Conservation (phyloP, 1,140 invertebrate genomes). For the Tetramorium parvispinum region DNA sequence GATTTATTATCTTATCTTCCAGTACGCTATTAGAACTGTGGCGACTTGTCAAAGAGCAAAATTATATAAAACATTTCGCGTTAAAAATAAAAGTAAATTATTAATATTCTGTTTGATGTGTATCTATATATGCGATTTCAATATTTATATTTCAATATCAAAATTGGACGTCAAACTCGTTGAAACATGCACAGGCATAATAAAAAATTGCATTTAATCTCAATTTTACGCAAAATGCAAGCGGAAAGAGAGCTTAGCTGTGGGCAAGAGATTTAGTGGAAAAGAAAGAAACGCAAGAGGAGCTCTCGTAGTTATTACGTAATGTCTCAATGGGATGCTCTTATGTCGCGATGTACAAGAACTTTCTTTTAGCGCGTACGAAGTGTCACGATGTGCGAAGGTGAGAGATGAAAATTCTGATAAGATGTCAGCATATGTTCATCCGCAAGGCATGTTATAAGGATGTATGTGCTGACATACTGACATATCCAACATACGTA, state of each 20-base stretch:
- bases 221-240: not conserved
- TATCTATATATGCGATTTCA: not conserved
- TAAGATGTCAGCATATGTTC: not conserved
- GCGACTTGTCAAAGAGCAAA: not conserved
- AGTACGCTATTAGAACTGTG: not conserved
- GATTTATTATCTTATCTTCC: slow-evolving; percentile 43
- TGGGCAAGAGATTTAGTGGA: not conserved
- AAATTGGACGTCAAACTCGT: not conserved
- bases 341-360: slow-evolving; percentile 66
- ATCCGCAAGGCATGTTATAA: not conserved
- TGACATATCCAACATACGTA: not conserved
- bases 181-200: not conserved
- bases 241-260: slow-evolving; percentile 60
- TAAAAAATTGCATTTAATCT: not conserved
- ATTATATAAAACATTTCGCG: not conserved
- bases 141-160: not conserved
- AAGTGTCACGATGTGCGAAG: not conserved
- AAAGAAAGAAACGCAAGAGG: slow-evolving; percentile 58
- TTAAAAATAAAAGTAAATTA: not conserved
- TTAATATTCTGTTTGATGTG: not conserved
- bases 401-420: slow-evolving; percentile 35
- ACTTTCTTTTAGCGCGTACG: slow-evolving; percentile 1
- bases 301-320: slow-evolving; percentile 78
- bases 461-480: not conserved
- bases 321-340: slow-evolving; percentile 80